Conservation (phyloP, 2,113 vertebrate genomes). For the Camelus dromedarius region DNA sequence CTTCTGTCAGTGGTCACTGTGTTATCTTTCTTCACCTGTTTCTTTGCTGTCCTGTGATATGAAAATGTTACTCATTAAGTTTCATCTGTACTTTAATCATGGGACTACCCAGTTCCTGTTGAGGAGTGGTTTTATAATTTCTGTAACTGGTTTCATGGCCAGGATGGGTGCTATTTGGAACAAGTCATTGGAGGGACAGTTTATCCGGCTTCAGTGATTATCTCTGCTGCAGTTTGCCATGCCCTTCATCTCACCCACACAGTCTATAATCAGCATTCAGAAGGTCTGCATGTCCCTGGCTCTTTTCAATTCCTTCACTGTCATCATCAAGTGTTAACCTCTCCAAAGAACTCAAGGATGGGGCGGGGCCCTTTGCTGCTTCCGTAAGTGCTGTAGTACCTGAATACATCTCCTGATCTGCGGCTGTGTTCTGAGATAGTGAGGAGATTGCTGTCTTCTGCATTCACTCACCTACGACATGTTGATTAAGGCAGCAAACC, state of each 20-base stretch:
- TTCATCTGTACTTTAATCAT: conserved; percentile 96
- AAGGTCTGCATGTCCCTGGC: conserved; percentile 93
- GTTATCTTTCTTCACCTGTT: conserved; percentile 93
- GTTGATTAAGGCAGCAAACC: conserved; percentile 94
- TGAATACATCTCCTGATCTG: conserved; percentile 92
- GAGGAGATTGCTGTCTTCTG: conserved; percentile 94
- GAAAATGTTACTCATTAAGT: conserved; percentile 95
- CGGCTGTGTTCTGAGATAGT: conserved; percentile 93
- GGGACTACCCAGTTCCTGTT: conserved; percentile 87
- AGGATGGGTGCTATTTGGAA: conserved; percentile 93
- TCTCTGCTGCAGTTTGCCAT: conserved; percentile 90
- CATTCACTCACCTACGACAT: conserved; percentile 93
- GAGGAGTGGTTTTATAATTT: neutral
- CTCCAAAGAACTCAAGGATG: conserved; percentile 82
- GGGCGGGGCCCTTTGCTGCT: conserved; percentile 90
- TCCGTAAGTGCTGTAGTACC: conserved; percentile 92
- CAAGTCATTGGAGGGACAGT: conserved; percentile 93
- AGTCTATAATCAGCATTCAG: conserved; percentile 92
- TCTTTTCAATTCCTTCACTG: conserved; percentile 56
- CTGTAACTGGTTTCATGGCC: conserved; percentile 93
- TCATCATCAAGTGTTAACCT: neutral
- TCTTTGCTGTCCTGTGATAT: conserved; percentile 92
- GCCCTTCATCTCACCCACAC: conserved; percentile 93
- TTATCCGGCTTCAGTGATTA: conserved; percentile 95
- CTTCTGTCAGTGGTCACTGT: conserved; percentile 93